A percentile compares a stretch with the other conserved stretches of the same genome.
phyloP scores from a whole-genome alignment of 1,140 invertebrate species.

The Aphelenchoides fujianensis region DNA sequence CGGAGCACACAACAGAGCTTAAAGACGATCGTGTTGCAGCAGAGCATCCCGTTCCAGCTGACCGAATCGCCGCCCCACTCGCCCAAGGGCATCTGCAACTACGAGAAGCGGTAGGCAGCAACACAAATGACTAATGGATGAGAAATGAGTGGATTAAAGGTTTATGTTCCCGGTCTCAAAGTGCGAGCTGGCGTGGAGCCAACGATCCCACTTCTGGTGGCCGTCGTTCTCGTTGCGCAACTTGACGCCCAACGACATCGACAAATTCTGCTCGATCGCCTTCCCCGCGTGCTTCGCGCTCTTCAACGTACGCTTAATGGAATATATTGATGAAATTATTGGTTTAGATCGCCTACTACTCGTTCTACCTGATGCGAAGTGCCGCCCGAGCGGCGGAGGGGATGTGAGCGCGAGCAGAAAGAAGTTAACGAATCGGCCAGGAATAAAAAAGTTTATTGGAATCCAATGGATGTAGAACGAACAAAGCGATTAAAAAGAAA shows the following conservation, averaged over 20 bases:
- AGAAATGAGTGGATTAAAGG: constrained; percentile 12
- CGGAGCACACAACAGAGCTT: constrained; percentile 14
- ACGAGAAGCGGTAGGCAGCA: constrained; percentile 46
- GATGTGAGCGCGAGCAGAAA: no score
- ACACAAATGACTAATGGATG: not conserved
- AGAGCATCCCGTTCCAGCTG: constrained; percentile 15
- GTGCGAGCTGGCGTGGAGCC: constrained; percentile 37
- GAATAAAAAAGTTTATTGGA: not conserved
- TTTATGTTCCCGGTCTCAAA: constrained; percentile 54
- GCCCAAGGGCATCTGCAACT: constrained; percentile 46
- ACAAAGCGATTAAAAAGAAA: no score
- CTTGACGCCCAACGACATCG: constrained; percentile 51
- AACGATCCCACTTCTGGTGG: constrained; percentile 36
- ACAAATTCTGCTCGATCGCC: constrained; percentile 43
- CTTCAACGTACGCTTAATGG: constrained; percentile 38
- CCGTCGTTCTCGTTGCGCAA: constrained; percentile 9
- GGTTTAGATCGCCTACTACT: constrained; percentile 33
- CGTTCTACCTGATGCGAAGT: constrained; percentile 27
- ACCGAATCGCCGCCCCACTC: constrained; percentile 22
- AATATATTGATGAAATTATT: no score
- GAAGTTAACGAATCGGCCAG: no score
- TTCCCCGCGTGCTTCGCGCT: constrained; percentile 53
- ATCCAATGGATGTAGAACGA: no score
- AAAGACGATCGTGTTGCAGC: constrained; percentile 16
- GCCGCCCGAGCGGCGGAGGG: constrained; percentile 18